A percentile compares a stretch with the other conserved stretches of the same genome.
phyloP scores from a whole-genome alignment of 1,140 invertebrate species.

The Marisa cornuarietis region DNA sequence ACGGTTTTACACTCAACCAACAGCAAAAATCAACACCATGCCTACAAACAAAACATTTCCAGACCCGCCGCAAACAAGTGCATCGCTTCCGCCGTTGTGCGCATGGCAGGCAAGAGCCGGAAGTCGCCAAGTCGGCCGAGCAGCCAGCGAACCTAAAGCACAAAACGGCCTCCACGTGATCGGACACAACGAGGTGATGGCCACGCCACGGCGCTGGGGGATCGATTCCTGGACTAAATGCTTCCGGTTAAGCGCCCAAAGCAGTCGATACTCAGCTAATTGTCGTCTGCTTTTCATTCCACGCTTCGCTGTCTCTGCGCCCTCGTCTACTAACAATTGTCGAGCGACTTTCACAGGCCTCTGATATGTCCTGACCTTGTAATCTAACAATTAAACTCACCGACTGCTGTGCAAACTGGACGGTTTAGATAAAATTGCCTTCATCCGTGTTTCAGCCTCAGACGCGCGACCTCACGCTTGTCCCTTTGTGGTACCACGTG shows the following conservation, averaged over 20 bases:
- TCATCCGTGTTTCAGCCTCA: too few relatives aligned
- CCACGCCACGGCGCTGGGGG: background rate
- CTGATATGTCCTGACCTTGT: too few relatives aligned
- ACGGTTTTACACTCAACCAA: background rate
- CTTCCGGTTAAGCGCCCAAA: background rate
- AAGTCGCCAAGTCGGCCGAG: background rate
- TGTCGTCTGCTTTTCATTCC: background rate
- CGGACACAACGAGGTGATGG: background rate
- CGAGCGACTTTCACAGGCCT: too few relatives aligned
- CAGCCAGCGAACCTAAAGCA: background rate
- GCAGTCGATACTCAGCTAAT: slow-evolving; percentile 9
- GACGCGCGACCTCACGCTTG: too few relatives aligned
- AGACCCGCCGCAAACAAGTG: background rate
- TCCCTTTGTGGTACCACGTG: too few relatives aligned
- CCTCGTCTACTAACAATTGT: too few relatives aligned
- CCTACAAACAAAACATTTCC: slow-evolving; percentile 3
- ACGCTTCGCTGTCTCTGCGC: too few relatives aligned
- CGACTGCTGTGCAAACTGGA: too few relatives aligned
- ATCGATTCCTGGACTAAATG: background rate
- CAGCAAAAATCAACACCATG: background rate
- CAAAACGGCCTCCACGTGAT: background rate
- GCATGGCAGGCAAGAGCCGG: slow-evolving; percentile 5
- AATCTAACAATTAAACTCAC: too few relatives aligned
- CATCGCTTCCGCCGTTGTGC: background rate
- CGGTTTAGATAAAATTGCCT: too few relatives aligned